phyloP scores from a whole-genome alignment of 2,888 invertebrate species.

The Ceraclea dissimilis region DNA sequence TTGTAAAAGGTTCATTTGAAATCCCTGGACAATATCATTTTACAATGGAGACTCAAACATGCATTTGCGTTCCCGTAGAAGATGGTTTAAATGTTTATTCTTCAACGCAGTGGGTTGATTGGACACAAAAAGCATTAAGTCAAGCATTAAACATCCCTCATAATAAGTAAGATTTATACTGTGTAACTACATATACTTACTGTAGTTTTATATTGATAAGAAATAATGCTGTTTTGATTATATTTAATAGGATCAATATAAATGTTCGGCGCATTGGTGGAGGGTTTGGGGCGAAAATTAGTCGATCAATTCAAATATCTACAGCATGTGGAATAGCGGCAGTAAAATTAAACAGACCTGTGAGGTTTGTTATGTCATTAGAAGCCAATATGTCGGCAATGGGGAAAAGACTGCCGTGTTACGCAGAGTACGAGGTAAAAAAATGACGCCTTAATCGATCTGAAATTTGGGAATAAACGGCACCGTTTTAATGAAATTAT shows the following conservation, averaged over 20 bases:
- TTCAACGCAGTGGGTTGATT: conserved; percentile 58
- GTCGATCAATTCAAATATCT: conserved; percentile 50
- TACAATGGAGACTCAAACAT: conserved; percentile 68
- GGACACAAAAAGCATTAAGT: conserved; percentile 50
- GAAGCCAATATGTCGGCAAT: conserved; percentile 55
- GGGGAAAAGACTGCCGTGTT: conserved; percentile 48
- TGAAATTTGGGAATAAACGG: neutral
- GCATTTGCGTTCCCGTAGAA: conserved; percentile 57
- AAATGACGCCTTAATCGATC: neutral
- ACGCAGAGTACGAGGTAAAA: conserved; percentile 47
- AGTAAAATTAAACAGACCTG: conserved; percentile 49
- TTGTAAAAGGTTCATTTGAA: conserved; percentile 49
- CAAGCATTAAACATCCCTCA: conserved; percentile 46
- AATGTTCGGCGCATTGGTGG: conserved; percentile 70
- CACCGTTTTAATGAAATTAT: too few relatives aligned
- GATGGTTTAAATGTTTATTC: conserved; percentile 59
- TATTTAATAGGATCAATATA: conserved; percentile 55
- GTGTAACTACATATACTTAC: too few relatives aligned
- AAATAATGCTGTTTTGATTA: too few relatives aligned
- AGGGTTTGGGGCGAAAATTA: conserved; percentile 71
- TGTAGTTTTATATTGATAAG: too few relatives aligned
- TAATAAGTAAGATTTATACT: conserved; percentile 43
- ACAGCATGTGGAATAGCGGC: conserved; percentile 64
- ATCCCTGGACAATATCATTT: conserved; percentile 65
- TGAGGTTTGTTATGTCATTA: conserved; percentile 56